A percentile compares a stretch with the other conserved stretches of the same genome.
Evolutionary conservation across 2,113 vertebrate species (phyloP).

Genomic region (Calidris pygmaea): DNA sequence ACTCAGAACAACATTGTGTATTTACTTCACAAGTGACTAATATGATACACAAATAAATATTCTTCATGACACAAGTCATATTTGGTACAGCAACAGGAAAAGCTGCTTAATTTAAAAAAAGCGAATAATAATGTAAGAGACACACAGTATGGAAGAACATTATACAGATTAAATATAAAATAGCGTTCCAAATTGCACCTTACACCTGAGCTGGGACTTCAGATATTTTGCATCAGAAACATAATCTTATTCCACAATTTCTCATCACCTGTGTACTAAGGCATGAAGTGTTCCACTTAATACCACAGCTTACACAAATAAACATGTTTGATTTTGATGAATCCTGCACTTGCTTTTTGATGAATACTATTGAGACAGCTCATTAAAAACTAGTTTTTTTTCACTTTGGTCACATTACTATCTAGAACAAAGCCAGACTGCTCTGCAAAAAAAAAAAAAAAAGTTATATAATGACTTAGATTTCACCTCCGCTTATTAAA

Average conservation of each 20-base stretch:
- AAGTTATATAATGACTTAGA: slow-evolving; percentile 32
- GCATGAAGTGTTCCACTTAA: slow-evolving; percentile 41
- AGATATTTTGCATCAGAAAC: slow-evolving; percentile 11
- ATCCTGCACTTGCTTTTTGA: slow-evolving; percentile 32
- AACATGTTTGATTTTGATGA: slow-evolving; percentile 55
- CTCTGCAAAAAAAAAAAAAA: neutral
- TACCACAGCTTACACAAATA: slow-evolving; percentile 32
- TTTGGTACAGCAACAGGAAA: neutral
- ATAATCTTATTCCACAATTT: neutral
- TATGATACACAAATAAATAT: neutral
- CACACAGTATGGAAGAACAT: neutral
- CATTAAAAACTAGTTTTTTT: slow-evolving; percentile 30
- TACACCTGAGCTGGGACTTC: neutral
- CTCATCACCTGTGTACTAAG: neutral
- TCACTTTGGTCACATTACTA: slow-evolving; percentile 43
- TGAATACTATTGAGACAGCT: slow-evolving; percentile 59
- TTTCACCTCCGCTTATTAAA: slow-evolving; percentile 47
- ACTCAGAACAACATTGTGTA: neutral
- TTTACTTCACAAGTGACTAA: neutral
- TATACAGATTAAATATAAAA: neutral
- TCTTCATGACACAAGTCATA: neutral
- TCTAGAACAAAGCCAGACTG: slow-evolving; percentile 46
- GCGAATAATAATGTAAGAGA: neutral
- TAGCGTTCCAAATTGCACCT: neutral
- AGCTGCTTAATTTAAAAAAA: neutral